These are phyloP conservation scores for Mormoops blainvillei DNA, from an alignment of 2,113 vertebrate species.

Conservation along the genomic window DNA sequence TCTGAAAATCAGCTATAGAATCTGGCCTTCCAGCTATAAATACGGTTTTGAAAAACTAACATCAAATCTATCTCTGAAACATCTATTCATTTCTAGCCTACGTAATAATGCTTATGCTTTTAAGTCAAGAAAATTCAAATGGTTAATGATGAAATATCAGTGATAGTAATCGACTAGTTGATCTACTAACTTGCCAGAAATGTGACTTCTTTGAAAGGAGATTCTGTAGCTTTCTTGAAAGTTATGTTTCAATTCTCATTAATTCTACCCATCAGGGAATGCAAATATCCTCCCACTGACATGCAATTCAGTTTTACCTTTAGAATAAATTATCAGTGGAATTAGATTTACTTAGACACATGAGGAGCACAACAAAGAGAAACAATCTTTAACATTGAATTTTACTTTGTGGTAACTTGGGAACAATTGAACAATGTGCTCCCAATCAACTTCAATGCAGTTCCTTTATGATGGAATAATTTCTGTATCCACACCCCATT, in stretches of 20 bases:
- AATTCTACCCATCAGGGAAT: background rate
- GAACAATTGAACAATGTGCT: background rate
- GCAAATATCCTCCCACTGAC: background rate
- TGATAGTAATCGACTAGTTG: background rate
- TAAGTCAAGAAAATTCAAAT: background rate
- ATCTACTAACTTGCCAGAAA: background rate
- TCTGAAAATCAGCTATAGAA: background rate
- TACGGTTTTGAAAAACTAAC: background rate
- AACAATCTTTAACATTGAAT: background rate
- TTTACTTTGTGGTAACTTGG: background rate
- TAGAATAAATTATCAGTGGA: background rate
- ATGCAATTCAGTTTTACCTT: background rate
- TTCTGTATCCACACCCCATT: background rate
- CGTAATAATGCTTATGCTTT: background rate
- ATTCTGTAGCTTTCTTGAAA: background rate
- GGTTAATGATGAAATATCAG: background rate
- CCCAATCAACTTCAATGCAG: background rate
- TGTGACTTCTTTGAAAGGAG: background rate
- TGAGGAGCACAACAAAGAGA: background rate
- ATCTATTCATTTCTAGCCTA: background rate
- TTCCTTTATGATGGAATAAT: background rate
- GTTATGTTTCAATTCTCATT: background rate
- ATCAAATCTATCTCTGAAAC: background rate
- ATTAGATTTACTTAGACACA: background rate
- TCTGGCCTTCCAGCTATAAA: background rate